A percentile compares a stretch with the other conserved stretches of the same genome.
Conservation (phyloP, 2,888 invertebrate species). For the Cheiracanthium punctorium region DNA sequence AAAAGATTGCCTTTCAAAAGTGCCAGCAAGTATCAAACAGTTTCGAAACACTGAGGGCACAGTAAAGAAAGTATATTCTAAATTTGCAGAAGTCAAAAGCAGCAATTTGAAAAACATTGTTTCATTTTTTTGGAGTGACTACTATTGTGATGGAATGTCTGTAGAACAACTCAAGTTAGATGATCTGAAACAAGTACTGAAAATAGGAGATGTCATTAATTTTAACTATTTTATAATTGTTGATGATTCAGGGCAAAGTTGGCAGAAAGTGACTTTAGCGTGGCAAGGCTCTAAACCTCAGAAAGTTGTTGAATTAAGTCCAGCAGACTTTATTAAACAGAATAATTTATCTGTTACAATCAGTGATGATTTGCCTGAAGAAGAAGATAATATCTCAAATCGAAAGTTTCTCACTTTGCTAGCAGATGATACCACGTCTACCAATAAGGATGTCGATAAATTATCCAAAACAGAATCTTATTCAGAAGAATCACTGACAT, state of each 20-base stretch:
- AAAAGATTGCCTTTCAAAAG: background rate
- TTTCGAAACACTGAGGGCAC: slow-evolving; percentile 28
- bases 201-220: slow-evolving; percentile 31
- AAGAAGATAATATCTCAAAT: background rate
- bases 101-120: background rate
- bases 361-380: background rate
- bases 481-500: background rate
- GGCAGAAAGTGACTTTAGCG: slow-evolving; percentile 32
- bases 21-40: background rate
- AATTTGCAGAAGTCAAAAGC: slow-evolving; percentile 38
- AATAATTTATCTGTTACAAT: background rate
- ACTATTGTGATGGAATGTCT: slow-evolving; percentile 33
- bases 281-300: slow-evolving; percentile 47
- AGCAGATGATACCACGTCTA: background rate
- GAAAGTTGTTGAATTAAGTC: slow-evolving; percentile 25
- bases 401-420: background rate
- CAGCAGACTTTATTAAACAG: slow-evolving; percentile 30
- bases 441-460: too few species aligned
- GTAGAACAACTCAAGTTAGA: slow-evolving; percentile 25
- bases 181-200: slow-evolving; percentile 57
- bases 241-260: slow-evolving; percentile 39
- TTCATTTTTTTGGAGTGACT: slow-evolving; percentile 38
- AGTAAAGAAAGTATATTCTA: slow-evolving; percentile 28
- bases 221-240: slow-evolving; percentile 52
- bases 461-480: background rate